Evolutionary conservation across 2,113 vertebrate species (phyloP).

Genomic region (Antechinus stuartii): DNA sequence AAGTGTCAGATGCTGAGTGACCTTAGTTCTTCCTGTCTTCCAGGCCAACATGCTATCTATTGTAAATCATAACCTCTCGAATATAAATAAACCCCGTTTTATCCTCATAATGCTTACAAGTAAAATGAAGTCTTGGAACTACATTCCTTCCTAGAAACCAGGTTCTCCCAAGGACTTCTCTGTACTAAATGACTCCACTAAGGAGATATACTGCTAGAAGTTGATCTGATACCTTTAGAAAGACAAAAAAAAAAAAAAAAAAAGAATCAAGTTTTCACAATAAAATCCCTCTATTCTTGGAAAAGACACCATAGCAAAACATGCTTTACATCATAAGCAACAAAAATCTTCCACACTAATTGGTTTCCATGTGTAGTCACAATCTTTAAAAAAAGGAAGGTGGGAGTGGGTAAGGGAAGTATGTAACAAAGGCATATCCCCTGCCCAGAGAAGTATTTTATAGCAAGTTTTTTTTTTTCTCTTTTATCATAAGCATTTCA

Average conservation of each 20-base stretch:
- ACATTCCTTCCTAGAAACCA: neutral
- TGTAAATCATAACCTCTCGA: neutral
- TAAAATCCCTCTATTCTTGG: neutral
- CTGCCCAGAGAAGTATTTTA: neutral
- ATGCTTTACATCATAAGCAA: neutral
- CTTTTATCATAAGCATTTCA: neutral
- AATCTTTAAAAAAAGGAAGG: neutral
- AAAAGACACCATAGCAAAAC: neutral
- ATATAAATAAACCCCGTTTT: neutral
- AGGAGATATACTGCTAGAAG: neutral
- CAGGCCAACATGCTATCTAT: neutral
- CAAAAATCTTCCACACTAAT: neutral
- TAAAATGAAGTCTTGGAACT: neutral
- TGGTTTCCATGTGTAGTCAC: neutral
- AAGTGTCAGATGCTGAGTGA: neutral
- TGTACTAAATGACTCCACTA: neutral
- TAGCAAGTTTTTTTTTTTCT: neutral
- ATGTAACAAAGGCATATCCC: neutral
- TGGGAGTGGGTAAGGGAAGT: neutral
- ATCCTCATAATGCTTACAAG: neutral
- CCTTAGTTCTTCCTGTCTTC: neutral
- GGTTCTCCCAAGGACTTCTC: neutral
- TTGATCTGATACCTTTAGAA: neutral
- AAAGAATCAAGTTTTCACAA: neutral
- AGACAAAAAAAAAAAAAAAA: neutral